These are phyloP conservation scores for Haplochromis vanheusdeni DNA, from an alignment of 2,113 vertebrate genomes.

Conservation along the genomic window DNA sequence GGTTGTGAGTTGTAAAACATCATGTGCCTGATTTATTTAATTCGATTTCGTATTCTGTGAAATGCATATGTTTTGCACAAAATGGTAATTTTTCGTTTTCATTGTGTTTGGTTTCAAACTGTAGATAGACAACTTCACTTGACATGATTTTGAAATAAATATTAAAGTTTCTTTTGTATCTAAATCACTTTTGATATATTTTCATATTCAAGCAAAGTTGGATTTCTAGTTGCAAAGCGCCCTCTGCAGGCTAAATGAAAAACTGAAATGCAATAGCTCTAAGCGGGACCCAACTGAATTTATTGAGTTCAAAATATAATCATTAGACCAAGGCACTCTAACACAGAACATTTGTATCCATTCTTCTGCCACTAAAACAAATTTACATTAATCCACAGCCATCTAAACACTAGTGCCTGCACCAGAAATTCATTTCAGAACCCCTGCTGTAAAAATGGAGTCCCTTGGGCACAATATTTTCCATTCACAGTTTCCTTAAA, in stretches of 20 bases:
- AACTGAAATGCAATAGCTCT: neutral
- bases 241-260: conserved; percentile 26
- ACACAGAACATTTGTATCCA: neutral
- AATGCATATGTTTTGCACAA: conserved; percentile 70
- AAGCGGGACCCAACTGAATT: neutral
- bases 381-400: neutral
- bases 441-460: neutral
- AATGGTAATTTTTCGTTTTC: conserved; percentile 28
- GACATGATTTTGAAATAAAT: conserved; percentile 64
- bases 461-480: neutral
- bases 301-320: conserved; percentile 36
- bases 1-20: conserved; percentile 88
- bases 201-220: neutral
- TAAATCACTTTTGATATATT: neutral
- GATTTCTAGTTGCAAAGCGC: conserved; percentile 17
- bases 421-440: conserved; percentile 34
- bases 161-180: conserved; percentile 35
- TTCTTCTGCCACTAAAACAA: neutral
- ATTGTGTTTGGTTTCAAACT: conserved; percentile 48
- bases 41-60: conserved; percentile 53
- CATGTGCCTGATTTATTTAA: conserved; percentile 81
- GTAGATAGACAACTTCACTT: conserved; percentile 45
- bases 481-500: neutral
- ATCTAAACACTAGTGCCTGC: conserved; percentile 50
- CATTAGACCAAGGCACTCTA: neutral